These are phyloP conservation scores for Orthosia gracilis DNA, from an alignment of 2,888 invertebrate genomes.

Conservation along the genomic window DNA sequence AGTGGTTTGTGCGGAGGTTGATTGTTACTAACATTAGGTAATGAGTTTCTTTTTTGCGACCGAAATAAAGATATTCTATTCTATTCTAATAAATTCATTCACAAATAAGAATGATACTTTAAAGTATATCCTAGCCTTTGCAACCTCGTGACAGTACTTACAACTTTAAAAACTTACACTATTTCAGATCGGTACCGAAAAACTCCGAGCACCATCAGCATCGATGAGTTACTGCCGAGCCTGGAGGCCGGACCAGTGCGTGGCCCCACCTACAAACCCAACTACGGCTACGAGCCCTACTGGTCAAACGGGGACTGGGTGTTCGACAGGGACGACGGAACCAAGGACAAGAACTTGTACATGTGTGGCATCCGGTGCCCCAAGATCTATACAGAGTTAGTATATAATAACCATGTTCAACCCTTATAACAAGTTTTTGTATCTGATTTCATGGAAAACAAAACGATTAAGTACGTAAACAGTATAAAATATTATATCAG, in stretches of 20 bases:
- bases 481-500: too few relatives aligned
- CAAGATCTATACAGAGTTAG: conserved; percentile 27
- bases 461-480: too few relatives aligned
- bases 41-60: too few relatives aligned
- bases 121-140: too few relatives aligned
- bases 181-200: accelerated
- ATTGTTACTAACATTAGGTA: too few relatives aligned
- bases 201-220: background rate
- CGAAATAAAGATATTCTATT: too few relatives aligned
- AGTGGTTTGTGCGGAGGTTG: too few relatives aligned
- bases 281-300: conserved; percentile 61
- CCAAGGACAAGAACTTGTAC: accelerated
- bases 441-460: too few relatives aligned
- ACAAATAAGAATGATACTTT: too few relatives aligned
- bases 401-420: background rate
- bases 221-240: conserved; percentile 27
- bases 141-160: background rate
- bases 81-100: too few relatives aligned
- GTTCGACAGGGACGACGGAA: conserved; percentile 20
- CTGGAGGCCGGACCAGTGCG: conserved; percentile 27
- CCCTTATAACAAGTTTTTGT: background rate
- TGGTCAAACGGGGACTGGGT: conserved; percentile 62
- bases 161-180: background rate
- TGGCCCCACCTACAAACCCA: conserved; percentile 38
- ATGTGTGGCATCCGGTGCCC: conserved; percentile 42